Evolutionary conservation across 2,113 vertebrate species (phyloP).

Genomic region (Bubalus kerabau): DNA sequence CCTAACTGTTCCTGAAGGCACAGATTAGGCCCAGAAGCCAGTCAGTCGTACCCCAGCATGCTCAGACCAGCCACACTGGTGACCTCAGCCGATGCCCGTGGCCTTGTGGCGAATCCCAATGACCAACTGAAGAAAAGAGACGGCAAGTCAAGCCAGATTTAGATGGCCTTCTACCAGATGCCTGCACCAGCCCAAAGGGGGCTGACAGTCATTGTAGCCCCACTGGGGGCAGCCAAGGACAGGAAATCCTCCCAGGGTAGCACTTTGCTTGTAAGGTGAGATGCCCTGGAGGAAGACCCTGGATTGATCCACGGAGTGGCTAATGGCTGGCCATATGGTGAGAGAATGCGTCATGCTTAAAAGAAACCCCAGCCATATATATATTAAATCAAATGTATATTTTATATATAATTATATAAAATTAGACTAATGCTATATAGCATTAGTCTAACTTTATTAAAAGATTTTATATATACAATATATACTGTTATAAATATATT

Average conservation of each 20-base stretch:
- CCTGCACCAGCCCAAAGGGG: not conserved
- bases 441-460: not conserved
- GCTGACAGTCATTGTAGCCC: not conserved
- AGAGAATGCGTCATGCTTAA: not conserved
- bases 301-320: not conserved
- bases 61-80: too few species aligned
- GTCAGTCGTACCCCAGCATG: fast-evolving
- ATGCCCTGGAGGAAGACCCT: not conserved
- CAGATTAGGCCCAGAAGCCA: not conserved
- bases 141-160: not conserved
- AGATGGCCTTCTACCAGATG: not conserved
- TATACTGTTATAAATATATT: not conserved
- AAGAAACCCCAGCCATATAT: not conserved
- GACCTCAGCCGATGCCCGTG: not conserved
- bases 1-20: not conserved
- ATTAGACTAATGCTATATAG: not conserved
- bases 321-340: not conserved
- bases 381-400: not conserved
- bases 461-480: not conserved
- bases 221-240: not conserved
- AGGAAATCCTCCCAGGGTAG: not conserved
- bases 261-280: not conserved
- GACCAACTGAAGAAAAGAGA: not conserved
- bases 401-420: not conserved
- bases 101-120: not conserved